Evolutionary conservation across 2,113 vertebrate genomes (phyloP), one percentile per base, ranked within the genome.

Genomic region (Craseonycteris thonglongyai): DNA sequence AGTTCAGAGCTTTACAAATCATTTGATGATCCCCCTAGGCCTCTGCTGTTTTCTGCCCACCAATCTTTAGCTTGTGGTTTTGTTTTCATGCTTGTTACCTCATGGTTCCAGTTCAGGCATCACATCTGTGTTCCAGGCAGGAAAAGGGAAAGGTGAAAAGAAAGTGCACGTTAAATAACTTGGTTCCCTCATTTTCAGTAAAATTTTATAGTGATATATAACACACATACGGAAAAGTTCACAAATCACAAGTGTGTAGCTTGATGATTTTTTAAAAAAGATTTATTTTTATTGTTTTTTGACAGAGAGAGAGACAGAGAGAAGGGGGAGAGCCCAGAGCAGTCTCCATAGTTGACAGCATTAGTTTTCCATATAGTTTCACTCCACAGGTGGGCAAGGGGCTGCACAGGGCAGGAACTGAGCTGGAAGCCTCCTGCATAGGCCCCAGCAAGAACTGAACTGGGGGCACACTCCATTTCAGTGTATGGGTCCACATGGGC

Each of bases 51-150:
- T 79, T 91, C 65, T 92, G 30, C 18, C 14, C 51, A 30, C 45
- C 11, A 76, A 40, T 81, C 24, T 68, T 81, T 49, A 76, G 54
- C 86, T 78, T 54, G 40, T 71, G 59, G 54, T 63, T 95, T 75
- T 94, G 65, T 93, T 94, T 71, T 92, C 42, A 80, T 83, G 65
- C 71, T 84, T 96, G 58, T 88, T 83, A 68, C 76, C 49, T 87
- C 58, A n/a, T 90, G 38, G 81, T 68, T 94, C 58, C 38, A 90
- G 49, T 35, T 51, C 5, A 83, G 85, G 42, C 35, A 49, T 90
- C 75, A 38, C 35, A 54, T 93, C 42, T 96, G 72, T 49, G 42
- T 84, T 91, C 45, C 65, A 91, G 82, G 66, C 76, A 88, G 38
- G 28, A 58, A 92, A 80, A 81, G 54, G 66, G 24, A 90, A 95